These are phyloP conservation scores for Drosophila mayaguana DNA, from an alignment of 2,888 invertebrate species.

Conservation along the genomic window DNA sequence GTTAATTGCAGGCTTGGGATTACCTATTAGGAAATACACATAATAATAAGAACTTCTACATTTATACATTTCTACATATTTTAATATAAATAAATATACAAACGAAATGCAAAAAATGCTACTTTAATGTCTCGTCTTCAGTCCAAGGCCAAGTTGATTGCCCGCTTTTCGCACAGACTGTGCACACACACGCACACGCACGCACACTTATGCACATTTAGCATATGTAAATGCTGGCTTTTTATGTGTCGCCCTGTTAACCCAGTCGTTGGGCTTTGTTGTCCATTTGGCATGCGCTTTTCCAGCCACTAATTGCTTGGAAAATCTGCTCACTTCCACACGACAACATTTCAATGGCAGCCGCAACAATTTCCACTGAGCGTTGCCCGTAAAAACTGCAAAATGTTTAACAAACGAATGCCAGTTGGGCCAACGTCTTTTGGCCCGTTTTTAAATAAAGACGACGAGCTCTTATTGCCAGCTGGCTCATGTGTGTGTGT, in stretches of 20 bases:
- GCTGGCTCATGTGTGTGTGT: constrained; percentile 5
- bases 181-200: background rate
- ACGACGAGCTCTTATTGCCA: constrained; percentile 30
- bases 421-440: constrained; percentile 32
- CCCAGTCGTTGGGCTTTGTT: constrained; percentile 40
- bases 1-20: background rate
- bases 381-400: constrained; percentile 51
- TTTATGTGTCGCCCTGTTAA: constrained; percentile 32
- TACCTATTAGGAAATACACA: background rate
- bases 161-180: background rate
- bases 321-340: constrained; percentile 75
- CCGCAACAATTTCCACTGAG: constrained; percentile 56
- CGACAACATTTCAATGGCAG: constrained; percentile 68
- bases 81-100: background rate
- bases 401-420: constrained; percentile 47
- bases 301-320: constrained; percentile 72
- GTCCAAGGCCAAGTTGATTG: constrained; percentile 29
- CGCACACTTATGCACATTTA: background rate
- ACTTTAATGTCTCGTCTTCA: background rate
- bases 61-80: background rate
- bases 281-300: constrained; percentile 46
- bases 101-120: background rate
- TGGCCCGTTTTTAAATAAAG: constrained; percentile 47
- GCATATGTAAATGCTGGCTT: background rate
- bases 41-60: background rate